Percentiles rank a stretch among this genome's conserved stretches.
Evolutionary conservation across 2,113 vertebrate species (phyloP).

Genomic region (Phocoena sinus): DNA sequence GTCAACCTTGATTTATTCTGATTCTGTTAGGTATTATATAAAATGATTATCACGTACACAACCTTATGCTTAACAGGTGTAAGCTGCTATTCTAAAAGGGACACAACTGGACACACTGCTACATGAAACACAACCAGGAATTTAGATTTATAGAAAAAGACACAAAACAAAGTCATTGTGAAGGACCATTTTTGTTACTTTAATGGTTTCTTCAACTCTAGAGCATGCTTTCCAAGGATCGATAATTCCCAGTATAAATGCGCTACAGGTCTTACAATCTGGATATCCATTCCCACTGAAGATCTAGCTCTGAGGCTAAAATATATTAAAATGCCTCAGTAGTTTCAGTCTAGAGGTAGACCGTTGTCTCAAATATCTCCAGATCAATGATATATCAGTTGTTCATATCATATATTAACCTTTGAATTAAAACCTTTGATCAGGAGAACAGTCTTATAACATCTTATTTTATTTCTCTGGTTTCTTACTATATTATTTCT

Average conservation of each 20-base stretch:
- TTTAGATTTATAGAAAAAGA: neutral
- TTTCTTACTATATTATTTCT: neutral
- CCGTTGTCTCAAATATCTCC: neutral
- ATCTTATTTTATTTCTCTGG: neutral
- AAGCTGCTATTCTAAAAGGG: neutral
- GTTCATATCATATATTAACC: neutral
- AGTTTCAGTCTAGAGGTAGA: neutral
- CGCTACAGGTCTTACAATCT: neutral
- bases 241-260: neutral
- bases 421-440: neutral
- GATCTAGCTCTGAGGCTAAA: neutral
- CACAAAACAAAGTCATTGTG: neutral
- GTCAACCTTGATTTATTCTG: neutral
- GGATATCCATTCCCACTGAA: neutral
- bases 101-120: neutral
- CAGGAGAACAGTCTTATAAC: neutral
- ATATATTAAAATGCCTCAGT: neutral
- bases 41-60: neutral
- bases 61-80: neutral
- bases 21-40: neutral
- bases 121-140: neutral
- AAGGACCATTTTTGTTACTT: neutral
- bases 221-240: neutral
- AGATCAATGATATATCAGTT: neutral
- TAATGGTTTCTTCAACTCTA: neutral